Evolutionary conservation across 2,797 vertebrate species (phyloP).

Genomic region (Lates japonicus): DNA sequence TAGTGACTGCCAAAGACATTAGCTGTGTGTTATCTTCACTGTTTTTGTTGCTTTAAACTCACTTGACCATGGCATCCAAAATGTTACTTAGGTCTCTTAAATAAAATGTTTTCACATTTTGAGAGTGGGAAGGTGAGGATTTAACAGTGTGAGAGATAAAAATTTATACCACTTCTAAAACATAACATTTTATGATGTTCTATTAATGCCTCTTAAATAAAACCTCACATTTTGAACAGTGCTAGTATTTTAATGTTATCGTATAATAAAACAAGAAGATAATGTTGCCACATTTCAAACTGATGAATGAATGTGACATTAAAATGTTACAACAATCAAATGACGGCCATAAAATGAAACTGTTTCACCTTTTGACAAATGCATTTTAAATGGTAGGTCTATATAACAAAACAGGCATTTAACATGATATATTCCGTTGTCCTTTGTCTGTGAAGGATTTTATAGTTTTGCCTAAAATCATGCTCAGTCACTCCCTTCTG

Average conservation of each 20-base stretch:
- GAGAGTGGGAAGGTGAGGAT: neutral
- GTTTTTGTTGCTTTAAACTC: constrained; percentile 29
- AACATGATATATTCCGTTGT: constrained; percentile 26
- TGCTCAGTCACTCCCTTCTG: constrained; percentile 11
- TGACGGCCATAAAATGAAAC: neutral
- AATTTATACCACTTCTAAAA: constrained; percentile 13
- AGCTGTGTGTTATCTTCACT: constrained; percentile 29
- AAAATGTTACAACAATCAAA: constrained; percentile 6
- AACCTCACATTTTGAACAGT: neutral
- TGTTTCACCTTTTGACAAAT: constrained; percentile 1
- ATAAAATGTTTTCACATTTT: neutral
- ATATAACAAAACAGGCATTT: constrained; percentile 8
- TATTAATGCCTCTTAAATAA: constrained; percentile 26
- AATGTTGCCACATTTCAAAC: constrained; percentile 19
- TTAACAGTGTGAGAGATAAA: neutral
- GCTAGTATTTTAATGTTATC: neutral
- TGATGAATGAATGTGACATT: constrained; percentile 8
- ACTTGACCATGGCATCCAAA: constrained; percentile 2
- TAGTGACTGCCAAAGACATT: constrained; percentile 50
- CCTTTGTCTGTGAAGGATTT: constrained; percentile 12
- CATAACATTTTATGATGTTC: neutral
- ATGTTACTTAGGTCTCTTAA: neutral
- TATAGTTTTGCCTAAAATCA: constrained; percentile 27
- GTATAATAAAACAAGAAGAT: constrained; percentile 5
- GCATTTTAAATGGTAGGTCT: neutral